A percentile compares a stretch with the other conserved stretches of the same genome.
Conservation (phyloP, 1,140 invertebrate species). For the Heterodera schachtii region DNA sequence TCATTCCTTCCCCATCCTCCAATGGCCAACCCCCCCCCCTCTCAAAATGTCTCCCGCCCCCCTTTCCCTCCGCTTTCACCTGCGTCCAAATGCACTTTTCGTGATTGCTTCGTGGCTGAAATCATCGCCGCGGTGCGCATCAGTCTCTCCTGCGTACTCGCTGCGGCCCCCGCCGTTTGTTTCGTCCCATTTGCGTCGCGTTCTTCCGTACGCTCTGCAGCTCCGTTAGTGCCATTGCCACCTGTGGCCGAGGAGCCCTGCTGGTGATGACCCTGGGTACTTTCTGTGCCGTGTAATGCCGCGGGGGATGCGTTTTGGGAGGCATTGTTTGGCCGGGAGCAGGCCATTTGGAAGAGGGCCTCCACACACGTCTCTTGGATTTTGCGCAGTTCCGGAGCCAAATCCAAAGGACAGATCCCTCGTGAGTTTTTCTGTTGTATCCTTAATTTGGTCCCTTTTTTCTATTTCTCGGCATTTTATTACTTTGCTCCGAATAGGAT, state of each 20-base stretch:
- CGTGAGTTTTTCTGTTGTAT: conserved; percentile 63
- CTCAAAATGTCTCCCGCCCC: not conserved
- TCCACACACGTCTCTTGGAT: conserved; percentile 63
- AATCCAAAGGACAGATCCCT: conserved; percentile 64
- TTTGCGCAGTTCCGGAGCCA: conserved; percentile 63
- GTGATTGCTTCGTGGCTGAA: conserved; percentile 30
- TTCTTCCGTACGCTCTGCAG: not conserved
- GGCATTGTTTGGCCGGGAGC: conserved; percentile 14
- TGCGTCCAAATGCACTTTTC: conserved; percentile 36
- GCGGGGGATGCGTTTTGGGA: not conserved
- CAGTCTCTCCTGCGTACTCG: conserved; percentile 28
- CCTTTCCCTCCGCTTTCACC: conserved; percentile 6
- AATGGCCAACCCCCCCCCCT: too few species aligned
- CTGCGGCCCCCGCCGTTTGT: not conserved
- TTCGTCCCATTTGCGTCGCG: not conserved
- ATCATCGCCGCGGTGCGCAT: conserved; percentile 42
- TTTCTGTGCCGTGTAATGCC: not conserved
- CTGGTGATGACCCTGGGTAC: not conserved
- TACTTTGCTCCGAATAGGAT: conserved; percentile 63
- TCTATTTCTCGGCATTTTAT: conserved; percentile 3
- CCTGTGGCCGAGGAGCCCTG: not conserved
- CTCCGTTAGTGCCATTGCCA: too few species aligned
- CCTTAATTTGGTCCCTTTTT: conserved; percentile 34
- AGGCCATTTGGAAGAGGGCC: conserved; percentile 59
- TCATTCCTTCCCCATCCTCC: too few species aligned